These are phyloP conservation scores for Alsophila aescularia DNA, from an alignment of 2,888 invertebrate genomes.

Conservation along the genomic window DNA sequence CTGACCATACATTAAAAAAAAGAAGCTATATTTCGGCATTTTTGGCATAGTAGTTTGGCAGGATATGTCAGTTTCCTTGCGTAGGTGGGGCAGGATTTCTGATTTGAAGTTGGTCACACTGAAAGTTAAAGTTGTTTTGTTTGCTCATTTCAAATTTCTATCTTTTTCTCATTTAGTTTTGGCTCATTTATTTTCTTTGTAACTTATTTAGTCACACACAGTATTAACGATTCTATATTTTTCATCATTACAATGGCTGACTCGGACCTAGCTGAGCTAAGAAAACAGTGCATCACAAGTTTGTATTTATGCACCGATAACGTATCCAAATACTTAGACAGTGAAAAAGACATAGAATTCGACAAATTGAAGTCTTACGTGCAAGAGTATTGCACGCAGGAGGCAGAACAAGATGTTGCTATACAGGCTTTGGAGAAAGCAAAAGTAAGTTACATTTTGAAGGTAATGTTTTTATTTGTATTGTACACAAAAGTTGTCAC, in stretches of 20 bases:
- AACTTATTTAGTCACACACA: no score
- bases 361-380: slow-evolving; percentile 60
- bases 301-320: slow-evolving; percentile 70
- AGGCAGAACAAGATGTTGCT: slow-evolving; percentile 65
- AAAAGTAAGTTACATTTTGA: slow-evolving; percentile 46
- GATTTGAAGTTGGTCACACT: no score
- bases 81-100: no score
- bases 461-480: slow-evolving; percentile 1
- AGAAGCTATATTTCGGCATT: no score
- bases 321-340: slow-evolving; percentile 67
- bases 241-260: slow-evolving; percentile 57
- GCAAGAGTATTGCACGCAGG: slow-evolving; percentile 64
- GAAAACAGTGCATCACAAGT: slow-evolving; percentile 70
- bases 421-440: slow-evolving; percentile 64
- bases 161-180: no score
- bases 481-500: background rate
- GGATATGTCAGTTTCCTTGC: no score
- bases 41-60: no score
- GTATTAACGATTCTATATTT: background rate
- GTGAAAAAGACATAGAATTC: slow-evolving; percentile 63
- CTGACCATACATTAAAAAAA: no score
- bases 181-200: no score
- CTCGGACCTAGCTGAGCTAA: slow-evolving; percentile 62
- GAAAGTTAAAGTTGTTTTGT: no score
- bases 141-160: no score